Evolutionary conservation across 2,113 vertebrate species (phyloP).

Genomic region (Paratilapia polleni): DNA sequence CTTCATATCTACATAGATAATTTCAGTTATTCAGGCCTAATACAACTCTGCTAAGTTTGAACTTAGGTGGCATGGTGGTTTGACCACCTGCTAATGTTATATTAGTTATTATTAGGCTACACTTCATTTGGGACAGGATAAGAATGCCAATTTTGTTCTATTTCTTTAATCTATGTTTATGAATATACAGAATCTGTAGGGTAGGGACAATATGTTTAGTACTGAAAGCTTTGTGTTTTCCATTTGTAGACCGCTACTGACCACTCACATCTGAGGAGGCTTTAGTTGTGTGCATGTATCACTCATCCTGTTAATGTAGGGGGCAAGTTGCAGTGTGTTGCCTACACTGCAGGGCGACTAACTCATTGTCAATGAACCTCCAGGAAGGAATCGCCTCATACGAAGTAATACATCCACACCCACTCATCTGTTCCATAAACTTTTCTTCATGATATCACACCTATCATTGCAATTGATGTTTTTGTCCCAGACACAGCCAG

Average conservation of each 20-base stretch:
- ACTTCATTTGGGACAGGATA: background rate
- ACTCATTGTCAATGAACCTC: slow-evolving; percentile 9
- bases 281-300: no score
- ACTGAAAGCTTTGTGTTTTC: background rate
- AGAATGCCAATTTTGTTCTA: background rate
- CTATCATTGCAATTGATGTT: background rate
- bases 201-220: no score
- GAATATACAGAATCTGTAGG: no score
- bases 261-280: no score
- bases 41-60: background rate
- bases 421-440: slow-evolving; percentile 9
- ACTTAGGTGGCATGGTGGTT: fast-evolving
- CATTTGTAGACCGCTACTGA: background rate
- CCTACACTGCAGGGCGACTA: slow-evolving; percentile 14
- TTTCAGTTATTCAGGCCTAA: no score
- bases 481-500: background rate
- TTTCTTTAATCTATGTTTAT: background rate
- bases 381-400: background rate
- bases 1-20: background rate
- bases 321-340: background rate
- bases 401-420: background rate
- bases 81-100: background rate
- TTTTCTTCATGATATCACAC: background rate
- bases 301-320: background rate
- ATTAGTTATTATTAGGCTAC: background rate